Conservation (phyloP, 2,797 vertebrate species). For the Anabacerthia variegaticeps region DNA sequence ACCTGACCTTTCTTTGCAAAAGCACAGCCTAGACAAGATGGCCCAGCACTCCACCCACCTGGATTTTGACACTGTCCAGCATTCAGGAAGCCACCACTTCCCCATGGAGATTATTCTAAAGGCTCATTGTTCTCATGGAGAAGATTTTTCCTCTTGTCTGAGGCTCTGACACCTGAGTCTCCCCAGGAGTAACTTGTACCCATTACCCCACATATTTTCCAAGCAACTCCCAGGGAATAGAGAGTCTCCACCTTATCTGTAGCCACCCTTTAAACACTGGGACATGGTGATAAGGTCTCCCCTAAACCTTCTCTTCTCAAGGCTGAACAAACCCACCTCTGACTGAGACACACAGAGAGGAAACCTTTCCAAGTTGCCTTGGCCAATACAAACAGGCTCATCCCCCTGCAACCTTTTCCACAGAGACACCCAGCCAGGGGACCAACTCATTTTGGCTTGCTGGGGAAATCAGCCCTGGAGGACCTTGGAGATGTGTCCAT, state of each 20-base stretch:
- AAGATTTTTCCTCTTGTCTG: background rate
- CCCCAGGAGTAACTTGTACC: background rate
- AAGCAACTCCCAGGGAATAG: background rate
- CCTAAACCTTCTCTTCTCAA: background rate
- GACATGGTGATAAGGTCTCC: fast-evolving
- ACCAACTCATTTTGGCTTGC: background rate
- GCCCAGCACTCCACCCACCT: background rate
- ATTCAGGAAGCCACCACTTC: background rate
- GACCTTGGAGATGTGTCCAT: background rate
- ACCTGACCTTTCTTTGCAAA: background rate
- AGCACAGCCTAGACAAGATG: background rate
- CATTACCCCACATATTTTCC: background rate
- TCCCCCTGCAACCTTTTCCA: background rate
- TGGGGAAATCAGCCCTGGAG: background rate
- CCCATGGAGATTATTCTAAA: background rate
- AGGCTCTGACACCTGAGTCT: background rate
- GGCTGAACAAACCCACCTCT: fast-evolving
- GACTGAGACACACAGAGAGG: background rate
- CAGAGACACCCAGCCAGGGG: background rate
- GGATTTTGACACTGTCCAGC: background rate
- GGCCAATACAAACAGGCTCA: background rate
- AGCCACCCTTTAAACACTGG: background rate
- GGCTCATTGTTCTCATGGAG: background rate
- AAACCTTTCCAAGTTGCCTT: background rate
- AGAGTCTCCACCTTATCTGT: background rate